Evolutionary conservation across 1,140 invertebrate genomes (phyloP), one percentile per base, ranked within the genome.

Genomic region (Plectrocnemia conspersa): DNA sequence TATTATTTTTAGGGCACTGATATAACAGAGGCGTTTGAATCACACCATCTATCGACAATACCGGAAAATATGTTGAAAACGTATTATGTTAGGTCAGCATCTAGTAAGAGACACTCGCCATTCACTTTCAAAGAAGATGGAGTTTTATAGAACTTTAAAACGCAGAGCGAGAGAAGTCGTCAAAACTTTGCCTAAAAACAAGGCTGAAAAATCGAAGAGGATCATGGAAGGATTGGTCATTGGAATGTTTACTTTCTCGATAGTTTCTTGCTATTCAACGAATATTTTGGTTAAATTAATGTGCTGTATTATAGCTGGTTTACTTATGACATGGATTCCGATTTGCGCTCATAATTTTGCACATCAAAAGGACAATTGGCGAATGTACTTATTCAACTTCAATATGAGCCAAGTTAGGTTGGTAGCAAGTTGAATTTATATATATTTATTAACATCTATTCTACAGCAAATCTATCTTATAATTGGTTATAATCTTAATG

Each of bases 341-440:
- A 75, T 83, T 21, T 74, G 71, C 11, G 79, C 80, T 0, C 90
- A 93, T 65, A 93, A 92, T 68, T 93, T 86, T 64, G 83, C 91
- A 38, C 90, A 93, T 65, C 77, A 82, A 61, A 77, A 75, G 15
- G 82, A 92, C 64, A 89, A 80, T 64, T 89, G 86, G 76, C 77
- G 89, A 35, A 89, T 89, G 82, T 89, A 86, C 63, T 80, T 87
- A 29, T 88, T 88, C 53, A 85, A 91, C 63, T 66, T 93, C 11
- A 71, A 74, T 23, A 64, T 83, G 42, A 67, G 85, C 68, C 80
- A 81, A 2, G 83, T 79, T 15, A 76, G 67, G 79, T 81, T 68
- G 63, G 64, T 59, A 42, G 10, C 16, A 18, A 21, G 19, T 44
- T 16, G n/a, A n/a, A n/a, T n/a, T n/a, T n/a, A n/a, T n/a, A n/a